Base-by-base conservation (phyloP, 30 jellyfish, hydroid and myxozoan genomes). In the Hydractinia echinata region DNA sequence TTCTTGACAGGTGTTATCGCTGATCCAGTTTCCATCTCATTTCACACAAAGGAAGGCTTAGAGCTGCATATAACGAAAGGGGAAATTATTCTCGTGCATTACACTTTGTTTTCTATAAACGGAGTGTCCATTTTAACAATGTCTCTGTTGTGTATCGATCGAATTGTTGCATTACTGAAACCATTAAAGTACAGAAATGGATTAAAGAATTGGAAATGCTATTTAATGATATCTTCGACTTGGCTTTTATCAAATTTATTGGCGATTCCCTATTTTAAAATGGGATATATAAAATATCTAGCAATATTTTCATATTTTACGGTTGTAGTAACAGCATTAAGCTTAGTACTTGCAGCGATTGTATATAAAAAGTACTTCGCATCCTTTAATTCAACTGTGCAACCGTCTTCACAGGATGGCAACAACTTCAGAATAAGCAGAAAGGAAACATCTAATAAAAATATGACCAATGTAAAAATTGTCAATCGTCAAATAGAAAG, bases 251-350 rank as follows among this genome's bases (percentile, higher is more conserved):
- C 89, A 16, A 50, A 44, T 53, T 5, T 21, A 9, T 67, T 82
- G 53, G 16, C 74, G 58, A 15, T 66, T 50, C 61, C 86, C 3
- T 82, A 82, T 70, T 82, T 82, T 16, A 8, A 67, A 15, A 16
- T 49, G 10, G 77, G 85, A 15, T 82, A 67, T 55, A 67, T 82
- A 60, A 53, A 20, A 66, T 70, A 82, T 44, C 55, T 82, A 10
- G 89, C 89, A 1, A 76, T 82, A 5, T 82, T 82, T 60, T 69
- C 89, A 19, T 51, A 86, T 5, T 67, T 86, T 4, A 67, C 86
- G 5, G 89, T 82, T 7, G 67, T 72, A 48, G 7, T 67, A 5
- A 62, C 89, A 52, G 69, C 54, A 3, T 53, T 67, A 14, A 7
- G 70, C 48, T 77, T 82, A 11, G 18, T 67, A 14, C 10, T 67